Evolutionary conservation across 1,140 invertebrate species (phyloP).

Genomic region (Drosophila prosaltans): DNA sequence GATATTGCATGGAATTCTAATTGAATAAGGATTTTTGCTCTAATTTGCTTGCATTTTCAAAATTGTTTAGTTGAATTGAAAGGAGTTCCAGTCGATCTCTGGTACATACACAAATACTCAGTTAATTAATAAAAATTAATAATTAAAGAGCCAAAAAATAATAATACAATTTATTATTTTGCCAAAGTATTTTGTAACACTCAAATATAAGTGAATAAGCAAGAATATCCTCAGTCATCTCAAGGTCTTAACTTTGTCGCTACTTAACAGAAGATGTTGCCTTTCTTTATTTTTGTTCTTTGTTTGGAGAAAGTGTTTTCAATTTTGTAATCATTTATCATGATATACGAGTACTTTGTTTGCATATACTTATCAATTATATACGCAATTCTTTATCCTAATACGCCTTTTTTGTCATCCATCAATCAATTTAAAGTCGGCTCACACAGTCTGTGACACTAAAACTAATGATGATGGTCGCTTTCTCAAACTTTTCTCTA

Average conservation of each 20-base stretch:
- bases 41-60: no score
- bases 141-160: no score
- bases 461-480: slow-evolving; percentile 56
- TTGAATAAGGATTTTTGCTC: neutral
- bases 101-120: no score
- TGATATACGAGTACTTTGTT: slow-evolving; percentile 15
- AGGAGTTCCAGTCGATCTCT: no score
- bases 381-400: slow-evolving; percentile 8
- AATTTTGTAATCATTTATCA: slow-evolving; percentile 21
- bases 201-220: no score
- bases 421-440: slow-evolving; percentile 69
- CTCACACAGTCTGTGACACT: slow-evolving; percentile 39
- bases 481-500: slow-evolving; percentile 4
- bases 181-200: no score
- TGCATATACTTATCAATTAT: slow-evolving; percentile 14
- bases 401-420: slow-evolving; percentile 32
- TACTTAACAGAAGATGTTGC: neutral
- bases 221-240: neutral
- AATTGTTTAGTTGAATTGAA: no score
- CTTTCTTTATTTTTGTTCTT: neutral
- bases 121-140: no score
- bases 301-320: neutral
- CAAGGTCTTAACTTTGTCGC: slow-evolving; percentile 5
- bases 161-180: no score
- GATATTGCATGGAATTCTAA: neutral